Base-by-base conservation (phyloP, 2,888 invertebrate genomes). In the Nymphalis polychloros region DNA sequence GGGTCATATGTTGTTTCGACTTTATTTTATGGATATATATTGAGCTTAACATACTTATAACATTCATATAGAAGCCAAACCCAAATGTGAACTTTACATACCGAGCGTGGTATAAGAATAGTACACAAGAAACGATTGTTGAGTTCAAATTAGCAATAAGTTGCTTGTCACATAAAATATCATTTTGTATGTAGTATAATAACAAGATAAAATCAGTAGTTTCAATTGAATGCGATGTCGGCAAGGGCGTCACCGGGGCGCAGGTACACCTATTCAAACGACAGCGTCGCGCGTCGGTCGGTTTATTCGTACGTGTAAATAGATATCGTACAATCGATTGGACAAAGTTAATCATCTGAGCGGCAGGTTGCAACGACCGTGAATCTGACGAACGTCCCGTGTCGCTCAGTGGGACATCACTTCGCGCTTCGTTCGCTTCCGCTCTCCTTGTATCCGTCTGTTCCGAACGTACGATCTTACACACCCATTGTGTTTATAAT, bases 281-380 rank as follows among this genome's bases (percentile, higher is more conserved):
- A 76, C 77, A 75, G 79, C 79, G 81, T 80, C 41, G 41, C 41
- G 41, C 41, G 41, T 41, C 41, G 8, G 41, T 13, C 83, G 79
- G 79, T 79, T 69, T 79, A 77, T 77, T 80, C 79, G 81, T 81
- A 82, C 81, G 82, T 83, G 83, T 84, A 82, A 85, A 86, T 87
- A 84, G 86, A 83, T 81, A 82, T 83, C 71, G 81, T 76, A 80
- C 79, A 83, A 81, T 90, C 91, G 89, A 90, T 90, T 89, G 89
- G 89, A 85, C 86, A 86, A 81, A 90, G 87, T 89, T 86, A 89
- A 90, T 91, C 90, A 88, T 88, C 81, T 84, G 85, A 81, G 82
- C 81, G 83, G 79, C 86, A 86, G 88, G 87, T 89, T 88, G 87
- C 81, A 72, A 83, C 89, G 91, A 89, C 92, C 92, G 91, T 92